Evolutionary conservation across 2,113 vertebrate genomes (phyloP).

Genomic region (Gallinago jamesoni): DNA sequence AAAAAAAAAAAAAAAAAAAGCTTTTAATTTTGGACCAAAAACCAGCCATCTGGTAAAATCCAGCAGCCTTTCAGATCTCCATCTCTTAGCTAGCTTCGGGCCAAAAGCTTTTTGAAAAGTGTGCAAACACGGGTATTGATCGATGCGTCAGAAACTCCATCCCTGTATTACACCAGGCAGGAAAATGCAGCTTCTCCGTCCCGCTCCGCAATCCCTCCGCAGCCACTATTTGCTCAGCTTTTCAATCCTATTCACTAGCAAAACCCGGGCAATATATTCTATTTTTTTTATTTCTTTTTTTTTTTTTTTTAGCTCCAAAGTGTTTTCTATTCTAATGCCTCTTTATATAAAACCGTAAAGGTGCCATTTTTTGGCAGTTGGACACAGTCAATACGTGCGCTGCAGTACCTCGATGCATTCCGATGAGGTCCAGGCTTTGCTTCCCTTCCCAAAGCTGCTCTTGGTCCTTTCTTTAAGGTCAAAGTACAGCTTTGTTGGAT

Average conservation of each 20-base stretch:
- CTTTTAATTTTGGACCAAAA: neutral
- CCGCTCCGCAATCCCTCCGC: accelerated
- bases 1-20: neutral
- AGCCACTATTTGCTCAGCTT: neutral
- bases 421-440: neutral
- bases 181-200: neutral
- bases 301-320: neutral
- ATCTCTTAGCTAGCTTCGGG: neutral
- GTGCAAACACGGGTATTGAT: neutral
- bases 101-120: neutral
- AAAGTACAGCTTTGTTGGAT: neutral
- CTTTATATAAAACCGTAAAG: neutral
- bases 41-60: neutral
- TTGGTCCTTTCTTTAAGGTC: neutral
- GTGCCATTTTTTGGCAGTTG: conserved; percentile 31
- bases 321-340: neutral
- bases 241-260: neutral
- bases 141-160: neutral
- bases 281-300: neutral
- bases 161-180: accelerated
- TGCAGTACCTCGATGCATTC: neutral
- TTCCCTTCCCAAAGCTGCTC: neutral
- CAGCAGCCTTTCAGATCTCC: neutral
- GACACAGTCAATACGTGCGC: neutral
- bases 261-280: neutral